These are phyloP conservation scores for Diphyllodes magnificus DNA, from an alignment of 2,113 vertebrate species.

Conservation along the genomic window DNA sequence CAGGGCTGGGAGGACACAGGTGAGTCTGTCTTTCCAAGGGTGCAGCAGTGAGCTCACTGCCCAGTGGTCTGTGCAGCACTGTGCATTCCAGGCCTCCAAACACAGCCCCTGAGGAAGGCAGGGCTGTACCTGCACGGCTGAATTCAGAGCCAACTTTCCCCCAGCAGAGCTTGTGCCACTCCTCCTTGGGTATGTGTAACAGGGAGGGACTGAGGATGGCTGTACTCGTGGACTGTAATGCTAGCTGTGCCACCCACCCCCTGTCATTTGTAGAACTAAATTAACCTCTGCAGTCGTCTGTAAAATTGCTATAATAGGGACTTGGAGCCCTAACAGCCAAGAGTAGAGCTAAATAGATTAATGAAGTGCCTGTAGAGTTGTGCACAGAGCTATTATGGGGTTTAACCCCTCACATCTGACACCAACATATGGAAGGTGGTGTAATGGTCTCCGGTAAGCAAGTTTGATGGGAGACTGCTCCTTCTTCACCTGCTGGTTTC, in stretches of 20 bases:
- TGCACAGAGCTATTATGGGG: not conserved
- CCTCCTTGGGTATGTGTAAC: not conserved
- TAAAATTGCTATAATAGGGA: slow-evolving; percentile 28
- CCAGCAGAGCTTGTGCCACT: not conserved
- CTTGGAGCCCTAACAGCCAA: not conserved
- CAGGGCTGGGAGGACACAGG: not conserved
- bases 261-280: slow-evolving; percentile 9
- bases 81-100: not conserved
- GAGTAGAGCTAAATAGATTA: slow-evolving; percentile 32
- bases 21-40: not conserved
- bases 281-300: slow-evolving; percentile 53
- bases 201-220: not conserved
- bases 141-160: not conserved
- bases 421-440: not conserved
- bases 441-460: not conserved
- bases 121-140: not conserved
- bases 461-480: not conserved
- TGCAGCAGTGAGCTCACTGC: not conserved
- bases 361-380: not conserved
- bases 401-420: not conserved
- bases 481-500: not conserved
- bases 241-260: not conserved
- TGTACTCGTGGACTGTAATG: not conserved
- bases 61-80: not conserved
- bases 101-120: not conserved